Base-by-base conservation (phyloP, 2,888 invertebrate species). In the Sussaba pulchella region DNA sequence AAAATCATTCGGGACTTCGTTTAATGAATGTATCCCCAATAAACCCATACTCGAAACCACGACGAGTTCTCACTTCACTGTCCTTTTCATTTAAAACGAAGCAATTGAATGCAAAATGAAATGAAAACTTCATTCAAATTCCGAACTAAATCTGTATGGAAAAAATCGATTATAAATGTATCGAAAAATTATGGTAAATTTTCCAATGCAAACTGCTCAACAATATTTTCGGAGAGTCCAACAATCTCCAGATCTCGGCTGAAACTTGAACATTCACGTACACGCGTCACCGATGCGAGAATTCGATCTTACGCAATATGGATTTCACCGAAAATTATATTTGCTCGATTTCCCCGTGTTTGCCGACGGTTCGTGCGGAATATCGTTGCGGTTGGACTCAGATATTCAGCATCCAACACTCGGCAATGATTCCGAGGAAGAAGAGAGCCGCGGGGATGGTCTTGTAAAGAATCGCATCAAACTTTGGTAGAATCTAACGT, bases 311-410 rank as follows among this genome's bases (percentile, higher is more conserved):
- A n/a, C 66, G 21, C 31, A 36, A 52, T n/a, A 5, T 24, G 52
- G 41, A 67, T 67, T 67, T 14, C 67, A 8, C 12, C n/a, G 52
- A 52, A 67, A 67, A 67, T 52, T 17, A 24, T 41, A 41, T 67
- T 67, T 41, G 24, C 52, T 52, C 52, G 12, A 67, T 67, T 67
- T 52, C 36, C 24, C 21, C 39, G 9, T 52, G 52, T 52, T 67
- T 67, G 24, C 52, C 12, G 52, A 39, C n/a, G 21, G 39, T 52
- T 67, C 52, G 52, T 39, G 52, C n/a, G 52, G 39, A 50, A 66
- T 41, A 43, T 63, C 66, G 12, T 36, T 21, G 52, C 52, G 52
- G 3, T n/a, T n/a, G 39, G 21, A 31, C 24, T 52, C 8, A 3
- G 10, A 10, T n/a, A n/a, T n/a, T 26, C 39, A 26, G 41, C 39